Base-by-base conservation (phyloP, 1,140 invertebrate species). In the Phocides pigmalion region DNA sequence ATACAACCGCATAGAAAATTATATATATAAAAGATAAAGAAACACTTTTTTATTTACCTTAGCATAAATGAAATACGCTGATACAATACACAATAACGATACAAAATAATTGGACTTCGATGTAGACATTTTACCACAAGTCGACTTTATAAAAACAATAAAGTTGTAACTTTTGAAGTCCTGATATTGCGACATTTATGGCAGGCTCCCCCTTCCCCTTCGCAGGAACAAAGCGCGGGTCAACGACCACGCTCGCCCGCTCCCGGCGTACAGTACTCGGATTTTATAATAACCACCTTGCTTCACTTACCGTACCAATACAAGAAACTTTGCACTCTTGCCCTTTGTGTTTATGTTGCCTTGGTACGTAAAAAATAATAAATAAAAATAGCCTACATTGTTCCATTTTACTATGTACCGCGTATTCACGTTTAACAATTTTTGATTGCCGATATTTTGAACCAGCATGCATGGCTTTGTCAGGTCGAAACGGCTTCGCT, bases 211-310 rank as follows among this genome's bases (percentile, higher is more conserved):
- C 37, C 28, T 16, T 44, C 42, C 54, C 41, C 25, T 59, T 28
- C 70, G 58, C 63, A 78, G 73, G 79, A 81, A 83, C 81, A 81
- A 82, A 79, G 73, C 71, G 22, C 49, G 37, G 81, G 79, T 70
- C 79, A 79, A 77, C 68, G 76, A 83, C 81, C 82, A 64, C 74
- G 59, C 72, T 76, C 20, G 42, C 25, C 65, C 66, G 50, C 56
- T 66, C 70, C 68, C 63, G 62, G 41, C 46, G n/a, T 64, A 59
- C 61, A 47, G 20, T 59, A 69, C 32, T 56, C 54, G 50, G 63
- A 39, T 39, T 39, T 64, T 69, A 66, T 68, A 64, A 74, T 68
- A 74, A 66, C 35, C 59, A 46, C 56, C 66, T 59, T 53, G 54
- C 56, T 46, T 58, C 12, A 44, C 37, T 44, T 19, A 39, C n/a